Percentiles rank a stretch among this genome's conserved stretches.
Conservation (phyloP, 37 sponge, comb jelly and placozoan genomes). For the Chondrosia reniformis region DNA sequence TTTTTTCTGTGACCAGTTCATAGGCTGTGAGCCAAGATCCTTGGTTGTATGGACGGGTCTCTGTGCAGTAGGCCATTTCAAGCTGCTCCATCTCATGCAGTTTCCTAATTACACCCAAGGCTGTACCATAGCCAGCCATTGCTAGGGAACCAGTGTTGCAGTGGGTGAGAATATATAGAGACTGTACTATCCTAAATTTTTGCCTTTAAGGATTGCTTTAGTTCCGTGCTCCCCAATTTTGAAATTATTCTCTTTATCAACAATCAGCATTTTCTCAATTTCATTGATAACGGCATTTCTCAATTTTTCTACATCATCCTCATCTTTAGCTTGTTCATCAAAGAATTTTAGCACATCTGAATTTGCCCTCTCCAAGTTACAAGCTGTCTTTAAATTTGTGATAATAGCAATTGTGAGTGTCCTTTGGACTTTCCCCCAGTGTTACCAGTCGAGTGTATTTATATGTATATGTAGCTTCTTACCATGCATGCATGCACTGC, state of each 20-base stretch:
- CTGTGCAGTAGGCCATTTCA: conserved; percentile 69
- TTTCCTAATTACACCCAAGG: conserved; percentile 65
- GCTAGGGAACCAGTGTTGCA: conserved; percentile 86
- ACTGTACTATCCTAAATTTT: no score
- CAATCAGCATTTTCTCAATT: conserved; percentile 51
- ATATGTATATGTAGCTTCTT: no score
- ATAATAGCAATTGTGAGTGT: no score
- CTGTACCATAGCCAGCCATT: conserved; percentile 79
- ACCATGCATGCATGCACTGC: no score
- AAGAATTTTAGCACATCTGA: neutral
- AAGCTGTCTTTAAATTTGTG: conserved; percentile 78
- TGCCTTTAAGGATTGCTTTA: no score
- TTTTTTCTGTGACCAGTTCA: conserved; percentile 59
- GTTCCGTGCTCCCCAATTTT: conserved; percentile 66
- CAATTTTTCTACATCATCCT: neutral
- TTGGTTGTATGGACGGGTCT: conserved; percentile 83
- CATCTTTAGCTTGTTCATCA: neutral
- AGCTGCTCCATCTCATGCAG: conserved; percentile 48
- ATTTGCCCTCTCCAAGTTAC: conserved; percentile 61
- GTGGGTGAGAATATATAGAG: no score
- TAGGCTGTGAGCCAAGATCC: conserved; percentile 79
- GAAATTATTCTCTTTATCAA: conserved; percentile 45
- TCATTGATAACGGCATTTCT: conserved; percentile 14
- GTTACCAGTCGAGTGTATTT: no score
- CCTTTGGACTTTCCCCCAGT: no score